Evolutionary conservation across 2,797 vertebrate genomes (phyloP).

Genomic region (Rallus crepitans): DNA sequence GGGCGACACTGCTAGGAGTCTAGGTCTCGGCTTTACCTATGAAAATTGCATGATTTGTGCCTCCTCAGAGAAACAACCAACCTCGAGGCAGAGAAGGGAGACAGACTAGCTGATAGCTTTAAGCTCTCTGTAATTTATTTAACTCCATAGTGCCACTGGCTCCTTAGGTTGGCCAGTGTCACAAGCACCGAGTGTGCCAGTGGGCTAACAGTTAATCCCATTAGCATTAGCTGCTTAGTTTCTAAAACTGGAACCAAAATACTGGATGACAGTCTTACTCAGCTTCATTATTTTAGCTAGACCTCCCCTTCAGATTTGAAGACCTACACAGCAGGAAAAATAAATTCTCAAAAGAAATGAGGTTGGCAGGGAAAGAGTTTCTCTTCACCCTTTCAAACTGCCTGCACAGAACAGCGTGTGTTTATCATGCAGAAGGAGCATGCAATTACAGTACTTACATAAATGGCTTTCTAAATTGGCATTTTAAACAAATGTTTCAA

Average conservation of each 20-base stretch:
- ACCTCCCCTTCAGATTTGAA: neutral
- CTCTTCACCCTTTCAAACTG: neutral
- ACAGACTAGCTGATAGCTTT: conserved; percentile 18
- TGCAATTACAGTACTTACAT: neutral
- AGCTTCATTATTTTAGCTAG: conserved; percentile 20
- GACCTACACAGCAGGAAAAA: neutral
- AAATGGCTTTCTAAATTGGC: neutral
- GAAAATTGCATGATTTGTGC: neutral
- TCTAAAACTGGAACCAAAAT: conserved; percentile 46
- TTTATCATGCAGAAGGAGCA: neutral
- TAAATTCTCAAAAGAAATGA: neutral
- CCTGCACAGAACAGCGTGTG: neutral
- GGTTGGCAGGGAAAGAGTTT: neutral
- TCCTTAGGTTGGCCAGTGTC: neutral
- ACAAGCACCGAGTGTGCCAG: neutral
- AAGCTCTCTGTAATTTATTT: conserved; percentile 8
- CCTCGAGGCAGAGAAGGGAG: neutral
- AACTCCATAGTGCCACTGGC: neutral
- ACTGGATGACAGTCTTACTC: conserved; percentile 10
- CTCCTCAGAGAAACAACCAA: neutral
- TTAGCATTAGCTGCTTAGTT: conserved; percentile 57
- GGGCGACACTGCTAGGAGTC: neutral
- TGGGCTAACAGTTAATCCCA: conserved; percentile 53
- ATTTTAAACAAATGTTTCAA: neutral
- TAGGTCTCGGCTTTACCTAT: neutral